phyloP scores from a whole-genome alignment of 2,113 vertebrate genomes.

The Epinephelus fuscoguttatus region DNA sequence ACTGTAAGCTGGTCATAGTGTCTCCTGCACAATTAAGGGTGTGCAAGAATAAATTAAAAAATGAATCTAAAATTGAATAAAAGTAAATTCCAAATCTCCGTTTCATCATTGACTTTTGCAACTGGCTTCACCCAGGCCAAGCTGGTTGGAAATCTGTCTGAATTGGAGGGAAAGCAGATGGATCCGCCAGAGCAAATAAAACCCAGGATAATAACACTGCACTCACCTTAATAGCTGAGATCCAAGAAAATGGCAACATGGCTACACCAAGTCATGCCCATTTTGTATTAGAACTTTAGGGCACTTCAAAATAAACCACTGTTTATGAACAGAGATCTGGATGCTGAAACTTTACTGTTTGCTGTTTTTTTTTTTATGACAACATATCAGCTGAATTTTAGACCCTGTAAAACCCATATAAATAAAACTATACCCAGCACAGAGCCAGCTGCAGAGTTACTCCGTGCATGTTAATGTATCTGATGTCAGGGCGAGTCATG shows the following conservation, averaged over 20 bases:
- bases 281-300: not conserved
- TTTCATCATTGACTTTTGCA: too few species aligned
- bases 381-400: not conserved
- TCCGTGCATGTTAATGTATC: slow-evolving; percentile 5
- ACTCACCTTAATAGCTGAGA: not conserved
- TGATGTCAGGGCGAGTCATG: slow-evolving; percentile 18
- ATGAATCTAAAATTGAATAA: too few species aligned
- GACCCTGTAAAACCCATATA: not conserved
- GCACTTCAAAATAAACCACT: not conserved
- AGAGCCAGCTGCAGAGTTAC: not conserved
- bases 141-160: too few species aligned
- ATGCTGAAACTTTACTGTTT: too few species aligned
- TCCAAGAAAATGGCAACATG: not conserved
- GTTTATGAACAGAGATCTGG: not conserved
- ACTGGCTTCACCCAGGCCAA: too few species aligned
- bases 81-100: too few species aligned
- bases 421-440: not conserved
- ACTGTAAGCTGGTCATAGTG: too few species aligned
- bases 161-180: too few species aligned
- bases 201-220: not conserved
- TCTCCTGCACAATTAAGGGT: too few species aligned
- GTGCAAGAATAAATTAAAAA: too few species aligned
- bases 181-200: too few species aligned
- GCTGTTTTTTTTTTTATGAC: not conserved
- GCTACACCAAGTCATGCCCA: not conserved